Base-by-base conservation (phyloP, 2,113 vertebrate species). In the Willisornis vidua region DNA sequence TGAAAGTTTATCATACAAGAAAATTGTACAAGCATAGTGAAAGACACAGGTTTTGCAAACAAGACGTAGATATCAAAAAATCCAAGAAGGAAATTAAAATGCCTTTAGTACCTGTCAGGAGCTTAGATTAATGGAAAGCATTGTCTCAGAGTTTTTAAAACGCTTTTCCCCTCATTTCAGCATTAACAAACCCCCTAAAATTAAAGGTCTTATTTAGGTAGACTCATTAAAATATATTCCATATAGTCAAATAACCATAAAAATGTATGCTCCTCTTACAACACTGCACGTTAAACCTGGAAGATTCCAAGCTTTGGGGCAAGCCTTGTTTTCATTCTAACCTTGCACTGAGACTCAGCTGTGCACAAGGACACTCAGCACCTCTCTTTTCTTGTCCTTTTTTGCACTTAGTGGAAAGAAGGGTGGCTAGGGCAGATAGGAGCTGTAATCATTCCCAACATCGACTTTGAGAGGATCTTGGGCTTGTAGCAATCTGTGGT, bases 341-440 rank as follows among this genome's bases (percentile, higher is more conserved):
- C 2, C 12, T 48, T 51, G 14, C 28, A 28, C 7, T 3, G 3
- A 78, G 45, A 39, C 11, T 9, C 3, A 0, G 17, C 9, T 81
- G 18, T 49, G 43, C 16, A 51, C 14, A 33, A 35, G 28, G 14
- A 77, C n/a, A 15, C 10, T 24, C 33, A 29, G 11, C 4, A 19
- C 24, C 29, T 48, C 43, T 78, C 16, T 71, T 66, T 78, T 22
- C 26, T 67, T 19, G 7, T 26, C 35, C 3, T 48, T 51, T 24
- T 37, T 58, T 33, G 18, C 33, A 14, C 5, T 26, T 39, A 19
- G 35, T 63, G 33, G 24, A 45, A 57, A 65, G 9, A 12, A 65
- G 6, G 7, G 29, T 29, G 18, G 18, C 24, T 7, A n/a, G 6
- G 19, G 11, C 29, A 72, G 18, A 35, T 0, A 24, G 33, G 3